Conservation (phyloP, 2,113 vertebrate genomes). For the Tetrao urogallus region DNA sequence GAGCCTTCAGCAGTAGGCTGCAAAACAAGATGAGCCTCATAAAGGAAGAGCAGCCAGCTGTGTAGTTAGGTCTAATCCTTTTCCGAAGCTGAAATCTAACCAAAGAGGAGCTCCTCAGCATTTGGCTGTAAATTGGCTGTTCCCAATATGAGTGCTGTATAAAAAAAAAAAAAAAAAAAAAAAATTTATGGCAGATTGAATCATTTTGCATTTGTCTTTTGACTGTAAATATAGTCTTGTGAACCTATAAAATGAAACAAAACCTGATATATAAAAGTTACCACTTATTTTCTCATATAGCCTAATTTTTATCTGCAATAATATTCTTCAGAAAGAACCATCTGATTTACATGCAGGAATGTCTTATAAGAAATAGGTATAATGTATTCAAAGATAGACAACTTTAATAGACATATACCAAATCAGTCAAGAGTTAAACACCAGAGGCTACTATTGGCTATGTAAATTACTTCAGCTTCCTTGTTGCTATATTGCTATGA, state of each 20-base stretch:
- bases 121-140: neutral
- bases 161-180: neutral
- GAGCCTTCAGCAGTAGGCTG: neutral
- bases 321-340: neutral
- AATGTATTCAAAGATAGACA: neutral
- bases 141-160: neutral
- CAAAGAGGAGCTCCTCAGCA: neutral
- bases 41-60: neutral
- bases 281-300: neutral
- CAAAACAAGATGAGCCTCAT: neutral
- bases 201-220: neutral
- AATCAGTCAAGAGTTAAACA: neutral
- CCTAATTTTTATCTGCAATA: neutral
- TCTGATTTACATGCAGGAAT: neutral
- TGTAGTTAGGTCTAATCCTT: neutral
- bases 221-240: neutral
- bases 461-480: neutral
- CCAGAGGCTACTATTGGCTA: neutral
- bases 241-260: neutral
- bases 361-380: neutral
- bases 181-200: neutral
- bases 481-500: neutral
- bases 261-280: accelerated
- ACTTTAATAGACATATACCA: neutral
- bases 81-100: neutral